Evolutionary conservation across 2,113 vertebrate genomes (phyloP).

Genomic region (Ptilorrhoa leucosticta): DNA sequence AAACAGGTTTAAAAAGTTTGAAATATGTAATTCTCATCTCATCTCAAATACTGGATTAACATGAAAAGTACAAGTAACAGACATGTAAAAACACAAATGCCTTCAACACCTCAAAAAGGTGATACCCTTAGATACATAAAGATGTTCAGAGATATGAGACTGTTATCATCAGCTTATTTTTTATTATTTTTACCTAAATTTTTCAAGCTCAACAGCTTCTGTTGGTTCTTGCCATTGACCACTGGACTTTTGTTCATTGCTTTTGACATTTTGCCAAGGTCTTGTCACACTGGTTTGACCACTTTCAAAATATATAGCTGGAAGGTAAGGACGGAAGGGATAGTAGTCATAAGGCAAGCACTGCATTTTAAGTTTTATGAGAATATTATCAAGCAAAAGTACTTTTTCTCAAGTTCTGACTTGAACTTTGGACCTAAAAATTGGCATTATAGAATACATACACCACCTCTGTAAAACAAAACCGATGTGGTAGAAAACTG

Average conservation of each 20-base stretch:
- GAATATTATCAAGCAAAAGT: neutral
- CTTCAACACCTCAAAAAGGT: neutral
- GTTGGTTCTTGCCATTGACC: constrained; percentile 59
- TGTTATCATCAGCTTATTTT: neutral
- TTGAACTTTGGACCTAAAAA: neutral
- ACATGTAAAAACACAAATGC: neutral
- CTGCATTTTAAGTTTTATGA: neutral
- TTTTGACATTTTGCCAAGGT: constrained; percentile 39
- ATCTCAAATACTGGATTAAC: neutral
- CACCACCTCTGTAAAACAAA: fast-evolving
- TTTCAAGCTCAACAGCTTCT: constrained; percentile 83
- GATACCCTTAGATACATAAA: neutral
- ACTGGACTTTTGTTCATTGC: constrained; percentile 25
- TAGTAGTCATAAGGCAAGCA: neutral
- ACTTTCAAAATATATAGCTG: constrained; percentile 68
- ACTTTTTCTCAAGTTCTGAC: neutral
- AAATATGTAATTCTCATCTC: neutral
- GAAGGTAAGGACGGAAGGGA: constrained; percentile 68
- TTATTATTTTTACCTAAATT: constrained; percentile 78
- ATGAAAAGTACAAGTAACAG: neutral
- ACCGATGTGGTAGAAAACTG: neutral
- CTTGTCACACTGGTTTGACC: constrained; percentile 52
- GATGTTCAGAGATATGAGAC: neutral
- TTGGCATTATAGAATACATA: neutral
- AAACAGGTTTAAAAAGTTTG: neutral